Percentiles rank a stretch among this genome's conserved stretches.
phyloP scores from a whole-genome alignment of 2,113 vertebrate species.

The Hyperoodon ampullatus region DNA sequence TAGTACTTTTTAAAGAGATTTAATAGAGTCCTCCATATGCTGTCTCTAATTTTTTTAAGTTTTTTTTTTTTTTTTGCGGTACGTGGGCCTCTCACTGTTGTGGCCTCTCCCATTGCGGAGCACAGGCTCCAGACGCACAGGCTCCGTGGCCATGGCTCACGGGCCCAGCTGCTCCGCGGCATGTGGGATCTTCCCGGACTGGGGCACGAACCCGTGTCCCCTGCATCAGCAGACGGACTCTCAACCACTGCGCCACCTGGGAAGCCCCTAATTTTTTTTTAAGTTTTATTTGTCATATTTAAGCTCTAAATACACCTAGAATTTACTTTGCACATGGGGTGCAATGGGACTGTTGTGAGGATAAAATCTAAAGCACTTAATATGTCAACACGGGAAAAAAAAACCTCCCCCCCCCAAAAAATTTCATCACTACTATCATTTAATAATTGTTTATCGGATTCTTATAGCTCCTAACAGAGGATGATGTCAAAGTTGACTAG shows the following conservation, averaged over 20 bases:
- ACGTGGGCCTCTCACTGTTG: too few species aligned
- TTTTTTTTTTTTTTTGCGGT: too few species aligned
- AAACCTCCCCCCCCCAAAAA: neutral
- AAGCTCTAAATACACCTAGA: neutral
- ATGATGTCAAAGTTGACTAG: neutral
- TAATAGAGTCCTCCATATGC: too few species aligned
- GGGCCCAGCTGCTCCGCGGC: too few species aligned
- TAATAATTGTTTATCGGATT: neutral
- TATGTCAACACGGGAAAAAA: neutral
- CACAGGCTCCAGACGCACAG: too few species aligned
- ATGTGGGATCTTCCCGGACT: too few species aligned
- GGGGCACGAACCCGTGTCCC: too few species aligned
- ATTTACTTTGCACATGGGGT: neutral
- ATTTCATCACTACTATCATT: neutral
- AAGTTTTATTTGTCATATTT: neutral
- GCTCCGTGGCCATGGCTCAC: too few species aligned
- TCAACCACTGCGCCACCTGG: too few species aligned
- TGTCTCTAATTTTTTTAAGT: too few species aligned
- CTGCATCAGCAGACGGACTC: too few species aligned
- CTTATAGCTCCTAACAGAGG: neutral
- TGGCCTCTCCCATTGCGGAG: too few species aligned
- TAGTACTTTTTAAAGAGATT: neutral
- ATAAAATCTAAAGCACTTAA: neutral
- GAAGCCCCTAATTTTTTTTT: neutral
- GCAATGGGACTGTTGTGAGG: neutral